These are phyloP conservation scores for Yponomeuta malinellus DNA, from an alignment of 2,888 invertebrate species.

Conservation along the genomic window DNA sequence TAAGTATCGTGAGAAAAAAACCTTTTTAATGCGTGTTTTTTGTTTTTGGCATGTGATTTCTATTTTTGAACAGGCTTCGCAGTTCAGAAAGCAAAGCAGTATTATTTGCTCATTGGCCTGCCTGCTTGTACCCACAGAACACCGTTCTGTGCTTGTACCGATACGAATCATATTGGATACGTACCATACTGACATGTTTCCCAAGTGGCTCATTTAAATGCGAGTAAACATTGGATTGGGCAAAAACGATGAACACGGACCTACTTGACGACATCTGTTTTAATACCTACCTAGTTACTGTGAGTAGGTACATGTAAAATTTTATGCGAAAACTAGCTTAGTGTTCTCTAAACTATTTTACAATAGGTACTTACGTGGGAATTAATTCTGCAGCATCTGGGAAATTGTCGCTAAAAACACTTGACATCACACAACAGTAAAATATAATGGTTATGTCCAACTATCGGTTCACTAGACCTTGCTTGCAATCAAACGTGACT, in stretches of 20 bases:
- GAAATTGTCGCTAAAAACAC: background rate
- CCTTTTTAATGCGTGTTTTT: too few relatives aligned
- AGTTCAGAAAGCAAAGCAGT: background rate
- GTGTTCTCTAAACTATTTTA: too few relatives aligned
- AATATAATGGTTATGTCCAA: slow-evolving; percentile 46
- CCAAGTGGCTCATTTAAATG: slow-evolving; percentile 49
- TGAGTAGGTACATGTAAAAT: background rate
- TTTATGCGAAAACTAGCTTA: background rate
- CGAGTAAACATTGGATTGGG: slow-evolving; percentile 42
- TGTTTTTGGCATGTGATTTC: too few relatives aligned
- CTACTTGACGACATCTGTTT: slow-evolving; percentile 34
- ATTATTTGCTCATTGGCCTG: slow-evolving; percentile 19
- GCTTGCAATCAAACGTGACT: slow-evolving; percentile 57
- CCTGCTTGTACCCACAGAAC: background rate
- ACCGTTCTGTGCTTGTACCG: slow-evolving; percentile 23
- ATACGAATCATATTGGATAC: slow-evolving; percentile 44
- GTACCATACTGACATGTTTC: slow-evolving; percentile 39
- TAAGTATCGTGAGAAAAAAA: too few relatives aligned
- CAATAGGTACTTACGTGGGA: too few relatives aligned
- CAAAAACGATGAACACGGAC: slow-evolving; percentile 26
- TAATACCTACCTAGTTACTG: slow-evolving; percentile 24
- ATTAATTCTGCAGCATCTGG: background rate
- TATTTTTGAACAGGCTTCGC: background rate
- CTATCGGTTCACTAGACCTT: slow-evolving; percentile 53
- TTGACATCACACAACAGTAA: slow-evolving; percentile 36